Conservation (phyloP, 1,140 invertebrate species). For the Lepidurus couesii region DNA sequence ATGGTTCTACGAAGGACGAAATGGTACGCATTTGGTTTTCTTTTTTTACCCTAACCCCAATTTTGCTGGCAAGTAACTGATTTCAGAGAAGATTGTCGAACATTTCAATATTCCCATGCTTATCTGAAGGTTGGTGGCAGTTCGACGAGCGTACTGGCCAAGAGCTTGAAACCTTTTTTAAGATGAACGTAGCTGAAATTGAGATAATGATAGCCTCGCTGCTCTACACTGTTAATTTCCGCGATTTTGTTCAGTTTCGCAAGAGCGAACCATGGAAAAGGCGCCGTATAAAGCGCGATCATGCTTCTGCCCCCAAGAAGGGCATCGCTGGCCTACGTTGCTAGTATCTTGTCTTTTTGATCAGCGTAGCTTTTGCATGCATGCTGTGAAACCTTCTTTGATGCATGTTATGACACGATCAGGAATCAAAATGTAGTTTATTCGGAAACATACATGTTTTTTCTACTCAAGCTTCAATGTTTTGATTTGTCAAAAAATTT, state of each 20-base stretch:
- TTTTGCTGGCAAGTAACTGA: background rate
- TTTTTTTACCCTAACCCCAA: background rate
- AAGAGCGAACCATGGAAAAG: conserved; percentile 70
- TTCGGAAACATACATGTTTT: conserved; percentile 7
- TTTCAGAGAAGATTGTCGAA: background rate
- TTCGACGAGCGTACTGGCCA: conserved; percentile 84
- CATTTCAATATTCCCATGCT: conserved; percentile 2
- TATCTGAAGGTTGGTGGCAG: conserved; percentile 86
- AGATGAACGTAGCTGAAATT: conserved; percentile 64
- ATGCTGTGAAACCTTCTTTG: background rate
- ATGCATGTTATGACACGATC: background rate
- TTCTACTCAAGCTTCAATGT: background rate
- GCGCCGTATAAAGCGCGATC: conserved; percentile 76
- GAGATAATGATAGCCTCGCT: conserved; percentile 89
- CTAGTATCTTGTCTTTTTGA: background rate
- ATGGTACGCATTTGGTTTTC: conserved; percentile 57
- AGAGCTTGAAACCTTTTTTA: conserved; percentile 77
- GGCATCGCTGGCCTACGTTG: conserved; percentile 66
- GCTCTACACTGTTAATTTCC: conserved; percentile 84
- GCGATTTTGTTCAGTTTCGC: conserved; percentile 77
- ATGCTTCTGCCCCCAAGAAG: conserved; percentile 68
- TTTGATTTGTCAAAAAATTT: background rate
- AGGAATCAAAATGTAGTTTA: too few species aligned
- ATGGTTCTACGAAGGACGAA: conserved; percentile 93
- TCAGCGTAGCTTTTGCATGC: background rate